These are phyloP conservation scores for Drosophila fuyamai DNA, from an alignment of 1,140 invertebrate genomes.

Conservation along the genomic window DNA sequence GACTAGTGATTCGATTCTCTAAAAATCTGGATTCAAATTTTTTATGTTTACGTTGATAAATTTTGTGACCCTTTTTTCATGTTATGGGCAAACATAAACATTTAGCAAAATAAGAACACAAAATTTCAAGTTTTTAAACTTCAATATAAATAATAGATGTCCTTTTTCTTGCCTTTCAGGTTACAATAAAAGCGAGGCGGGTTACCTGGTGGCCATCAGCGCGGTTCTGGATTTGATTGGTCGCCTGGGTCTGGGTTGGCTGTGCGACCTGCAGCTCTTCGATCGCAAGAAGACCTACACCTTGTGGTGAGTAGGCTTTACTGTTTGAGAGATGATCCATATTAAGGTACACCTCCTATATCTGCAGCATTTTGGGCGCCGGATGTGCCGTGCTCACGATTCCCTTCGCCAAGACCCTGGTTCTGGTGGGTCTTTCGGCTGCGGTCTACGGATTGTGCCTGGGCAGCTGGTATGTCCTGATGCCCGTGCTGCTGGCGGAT, in stretches of 20 bases:
- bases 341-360: background rate
- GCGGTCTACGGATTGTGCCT: constrained; percentile 89
- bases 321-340: background rate
- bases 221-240: constrained; percentile 89
- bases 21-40: too few relatives aligned
- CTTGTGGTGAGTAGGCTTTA: constrained; percentile 86
- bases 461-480: constrained; percentile 90
- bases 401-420: constrained; percentile 88
- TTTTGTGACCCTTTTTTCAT: too few relatives aligned
- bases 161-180: constrained; percentile 70
- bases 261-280: constrained; percentile 90
- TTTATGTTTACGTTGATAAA: too few relatives aligned
- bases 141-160: too few relatives aligned
- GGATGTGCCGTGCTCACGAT: constrained; percentile 88
- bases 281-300: constrained; percentile 90
- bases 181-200: constrained; percentile 89
- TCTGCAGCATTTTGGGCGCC: constrained; percentile 88
- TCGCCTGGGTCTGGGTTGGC: constrained; percentile 88
- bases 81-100: too few relatives aligned
- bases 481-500: constrained; percentile 90
- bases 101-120: too few relatives aligned
- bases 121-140: too few relatives aligned
- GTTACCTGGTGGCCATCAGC: constrained; percentile 90
- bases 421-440: constrained; percentile 86
- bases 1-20: too few relatives aligned